A percentile compares a stretch with the other conserved stretches of the same genome.
These are phyloP conservation scores for Cosmopolites sordidus DNA, from an alignment of 2,888 invertebrate genomes.

Conservation along the genomic window DNA sequence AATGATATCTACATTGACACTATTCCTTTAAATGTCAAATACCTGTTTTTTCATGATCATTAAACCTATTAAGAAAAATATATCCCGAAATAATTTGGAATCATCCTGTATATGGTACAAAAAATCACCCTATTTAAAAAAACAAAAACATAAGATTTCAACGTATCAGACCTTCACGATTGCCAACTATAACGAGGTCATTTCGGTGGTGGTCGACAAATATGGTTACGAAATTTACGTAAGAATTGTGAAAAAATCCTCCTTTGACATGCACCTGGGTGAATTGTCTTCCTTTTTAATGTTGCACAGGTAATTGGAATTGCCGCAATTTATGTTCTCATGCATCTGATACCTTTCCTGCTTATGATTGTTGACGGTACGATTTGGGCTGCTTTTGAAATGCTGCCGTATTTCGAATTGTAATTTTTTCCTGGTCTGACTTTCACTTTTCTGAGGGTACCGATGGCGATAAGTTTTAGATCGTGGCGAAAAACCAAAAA, in stretches of 20 bases:
- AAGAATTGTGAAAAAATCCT: conserved; percentile 16
- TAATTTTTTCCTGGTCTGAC: conserved; percentile 12
- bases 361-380: not conserved
- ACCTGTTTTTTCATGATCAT: no score
- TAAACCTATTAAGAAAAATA: no score
- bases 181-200: no score
- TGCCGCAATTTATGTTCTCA: conserved; percentile 22
- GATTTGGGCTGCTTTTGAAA: conserved; percentile 4
- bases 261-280: conserved; percentile 17
- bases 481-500: no score
- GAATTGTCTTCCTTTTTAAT: conserved; percentile 23
- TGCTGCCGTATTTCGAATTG: conserved; percentile 9
- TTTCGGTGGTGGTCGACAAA: no score
- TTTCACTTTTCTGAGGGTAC: conserved; percentile 9
- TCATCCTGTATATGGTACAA: no score
- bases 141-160: not conserved
- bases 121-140: no score
- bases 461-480: not conserved
- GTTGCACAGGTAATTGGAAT: conserved; percentile 28
- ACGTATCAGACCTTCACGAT: not conserved
- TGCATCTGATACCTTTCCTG: conserved; percentile 3
- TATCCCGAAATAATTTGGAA: no score
- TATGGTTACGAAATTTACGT: conserved; percentile 21
- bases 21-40: no score
- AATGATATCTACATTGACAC: no score